Evolutionary conservation across 1,140 invertebrate species (phyloP).

Genomic region (Aphidius gifuensis): DNA sequence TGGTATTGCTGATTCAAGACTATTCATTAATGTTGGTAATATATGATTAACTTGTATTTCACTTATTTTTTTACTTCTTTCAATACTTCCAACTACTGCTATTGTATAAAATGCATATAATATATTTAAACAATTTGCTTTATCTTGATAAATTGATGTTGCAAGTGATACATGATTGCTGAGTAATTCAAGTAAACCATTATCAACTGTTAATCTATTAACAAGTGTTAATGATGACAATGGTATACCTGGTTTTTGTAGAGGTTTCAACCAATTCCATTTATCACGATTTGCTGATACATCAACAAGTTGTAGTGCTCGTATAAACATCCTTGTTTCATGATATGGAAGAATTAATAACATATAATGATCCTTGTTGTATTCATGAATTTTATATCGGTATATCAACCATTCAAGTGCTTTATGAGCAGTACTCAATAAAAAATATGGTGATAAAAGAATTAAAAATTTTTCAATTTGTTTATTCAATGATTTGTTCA

Average conservation of each 20-base stretch:
- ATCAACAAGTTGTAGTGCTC: conserved; percentile 72
- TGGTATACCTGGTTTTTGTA: conserved; percentile 72
- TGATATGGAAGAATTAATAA: conserved; percentile 85
- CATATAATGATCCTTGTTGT: conserved; percentile 79
- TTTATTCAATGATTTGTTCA: conserved; percentile 74
- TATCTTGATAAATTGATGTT: conserved; percentile 62
- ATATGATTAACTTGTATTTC: conserved; percentile 71
- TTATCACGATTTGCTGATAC: conserved; percentile 60
- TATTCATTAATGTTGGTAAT: conserved; percentile 66
- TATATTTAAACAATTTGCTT: conserved; percentile 63
- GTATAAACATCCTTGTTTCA: conserved; percentile 82
- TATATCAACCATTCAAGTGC: conserved; percentile 90
- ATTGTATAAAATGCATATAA: conserved; percentile 77
- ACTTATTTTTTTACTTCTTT: conserved; percentile 55
- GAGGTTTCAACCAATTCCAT: conserved; percentile 74
- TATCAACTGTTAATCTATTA: conserved; percentile 68
- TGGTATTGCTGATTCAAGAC: conserved; percentile 62
- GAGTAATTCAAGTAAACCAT: conserved; percentile 71
- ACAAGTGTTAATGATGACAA: conserved; percentile 70
- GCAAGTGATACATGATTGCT: conserved; percentile 65
- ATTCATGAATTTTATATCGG: conserved; percentile 84
- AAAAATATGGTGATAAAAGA: conserved; percentile 81
- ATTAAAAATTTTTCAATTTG: conserved; percentile 79
- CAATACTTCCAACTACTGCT: conserved; percentile 67
- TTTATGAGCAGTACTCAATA: conserved; percentile 80